A percentile compares a stretch with the other conserved stretches of the same genome.
These are phyloP conservation scores for Anastatus disparis DNA, from an alignment of 1,140 invertebrate genomes.

Conservation along the genomic window DNA sequence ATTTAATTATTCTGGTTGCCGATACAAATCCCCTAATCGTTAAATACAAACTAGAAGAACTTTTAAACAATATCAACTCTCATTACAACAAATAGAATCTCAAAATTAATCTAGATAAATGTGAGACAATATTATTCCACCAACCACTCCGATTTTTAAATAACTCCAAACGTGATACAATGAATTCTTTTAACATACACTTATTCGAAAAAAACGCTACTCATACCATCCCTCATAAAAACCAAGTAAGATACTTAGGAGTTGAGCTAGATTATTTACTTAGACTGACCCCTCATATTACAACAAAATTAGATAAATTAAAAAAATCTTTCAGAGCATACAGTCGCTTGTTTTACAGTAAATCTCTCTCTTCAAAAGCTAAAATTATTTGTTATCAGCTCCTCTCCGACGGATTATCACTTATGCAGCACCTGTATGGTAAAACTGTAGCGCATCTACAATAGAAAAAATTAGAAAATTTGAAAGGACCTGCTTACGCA, in stretches of 20 bases:
- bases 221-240: too few relatives aligned
- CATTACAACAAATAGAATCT: slow-evolving; percentile 31
- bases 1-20: slow-evolving; percentile 25
- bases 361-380: slow-evolving; percentile 12
- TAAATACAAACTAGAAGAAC: slow-evolving; percentile 3
- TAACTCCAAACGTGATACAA: slow-evolving; percentile 5
- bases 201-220: too few relatives aligned
- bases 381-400: slow-evolving; percentile 43
- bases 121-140: too few relatives aligned
- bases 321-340: not conserved
- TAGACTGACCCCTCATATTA: too few relatives aligned
- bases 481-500: slow-evolving; percentile 31
- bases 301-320: too few relatives aligned
- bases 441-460: slow-evolving; percentile 20
- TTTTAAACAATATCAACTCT: slow-evolving; percentile 24
- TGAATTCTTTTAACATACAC: not conserved
- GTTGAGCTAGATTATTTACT: too few relatives aligned
- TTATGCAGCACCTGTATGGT: slow-evolving; percentile 42
- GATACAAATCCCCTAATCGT: not conserved
- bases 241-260: too few relatives aligned
- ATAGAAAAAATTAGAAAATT: slow-evolving; percentile 43
- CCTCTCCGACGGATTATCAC: slow-evolving; percentile 21
- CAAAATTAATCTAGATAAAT: too few relatives aligned
- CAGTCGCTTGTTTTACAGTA: slow-evolving; percentile 27
- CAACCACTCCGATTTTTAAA: too few relatives aligned